Evolutionary conservation across 2,888 invertebrate species (phyloP).

Genomic region (Drosophila mulleri): DNA sequence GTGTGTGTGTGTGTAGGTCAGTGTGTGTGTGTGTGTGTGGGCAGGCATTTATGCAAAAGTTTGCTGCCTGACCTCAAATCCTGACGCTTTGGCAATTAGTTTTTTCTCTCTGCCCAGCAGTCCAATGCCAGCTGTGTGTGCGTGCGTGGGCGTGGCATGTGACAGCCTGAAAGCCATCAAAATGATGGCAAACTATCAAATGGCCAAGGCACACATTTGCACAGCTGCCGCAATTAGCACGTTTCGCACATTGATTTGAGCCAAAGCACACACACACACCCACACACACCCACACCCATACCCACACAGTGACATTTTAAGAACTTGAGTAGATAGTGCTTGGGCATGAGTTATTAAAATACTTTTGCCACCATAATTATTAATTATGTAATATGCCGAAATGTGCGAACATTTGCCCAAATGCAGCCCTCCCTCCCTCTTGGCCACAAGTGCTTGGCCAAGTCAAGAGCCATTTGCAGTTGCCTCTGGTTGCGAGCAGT

Average conservation of each 20-base stretch:
- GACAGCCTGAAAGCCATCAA: conserved; percentile 62
- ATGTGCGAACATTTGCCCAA: conserved; percentile 46
- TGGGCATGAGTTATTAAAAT: conserved; percentile 65
- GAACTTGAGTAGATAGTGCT: conserved; percentile 34
- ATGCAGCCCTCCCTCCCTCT: conserved; percentile 30
- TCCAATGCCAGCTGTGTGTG: conserved; percentile 14
- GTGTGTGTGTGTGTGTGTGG: conserved; percentile 1
- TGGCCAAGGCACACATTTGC: conserved; percentile 73
- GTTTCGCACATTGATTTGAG: conserved; percentile 78
- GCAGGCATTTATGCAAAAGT: conserved; percentile 71
- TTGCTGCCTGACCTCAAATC: conserved; percentile 50
- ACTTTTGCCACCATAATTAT: conserved; percentile 66
- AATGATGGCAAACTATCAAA: conserved; percentile 79
- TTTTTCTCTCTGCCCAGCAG: conserved; percentile 56
- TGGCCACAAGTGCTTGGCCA: conserved; percentile 36
- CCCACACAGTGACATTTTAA: conserved; percentile 12
- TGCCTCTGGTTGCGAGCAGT: not conserved
- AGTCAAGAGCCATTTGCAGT: conserved; percentile 31
- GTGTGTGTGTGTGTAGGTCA: not conserved
- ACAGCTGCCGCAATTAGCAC: conserved; percentile 81
- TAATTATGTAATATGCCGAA: conserved; percentile 67
- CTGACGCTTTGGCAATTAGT: conserved; percentile 69
- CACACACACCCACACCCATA: not conserved
- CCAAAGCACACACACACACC: conserved; percentile 1
- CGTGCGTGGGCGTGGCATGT: conserved; percentile 16